Percentiles rank a stretch among this genome's conserved stretches.
Evolutionary conservation across 2,113 vertebrate genomes (phyloP).

Genomic region (Datnioides undecimradiatus): DNA sequence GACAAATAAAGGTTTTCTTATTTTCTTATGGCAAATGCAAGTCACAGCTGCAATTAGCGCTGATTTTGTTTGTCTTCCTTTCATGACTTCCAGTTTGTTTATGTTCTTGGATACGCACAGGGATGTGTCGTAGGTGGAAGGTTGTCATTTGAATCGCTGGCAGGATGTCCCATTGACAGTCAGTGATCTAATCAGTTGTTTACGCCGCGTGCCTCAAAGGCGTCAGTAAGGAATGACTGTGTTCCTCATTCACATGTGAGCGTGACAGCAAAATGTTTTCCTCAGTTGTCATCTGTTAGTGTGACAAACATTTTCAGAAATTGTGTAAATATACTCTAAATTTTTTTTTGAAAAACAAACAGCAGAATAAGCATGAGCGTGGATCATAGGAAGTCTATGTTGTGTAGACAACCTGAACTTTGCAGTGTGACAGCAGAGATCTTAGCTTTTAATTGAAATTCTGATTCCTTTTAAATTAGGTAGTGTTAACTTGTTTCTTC

Average conservation of each 20-base stretch:
- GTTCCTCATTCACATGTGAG: slow-evolving; percentile 49
- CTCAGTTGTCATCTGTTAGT: slow-evolving; percentile 6
- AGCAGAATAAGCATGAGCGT: not conserved
- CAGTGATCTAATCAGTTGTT: slow-evolving; percentile 81
- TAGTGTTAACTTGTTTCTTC: not conserved
- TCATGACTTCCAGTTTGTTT: slow-evolving; percentile 51
- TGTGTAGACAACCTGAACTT: not conserved
- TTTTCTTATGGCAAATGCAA: slow-evolving; percentile 23
- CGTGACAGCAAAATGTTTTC: slow-evolving; percentile 27
- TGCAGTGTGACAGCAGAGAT: not conserved
- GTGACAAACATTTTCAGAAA: not conserved
- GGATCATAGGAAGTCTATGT: not conserved
- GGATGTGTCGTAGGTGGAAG: slow-evolving; percentile 64
- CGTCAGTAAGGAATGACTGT: slow-evolving; percentile 57
- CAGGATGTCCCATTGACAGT: slow-evolving; percentile 77
- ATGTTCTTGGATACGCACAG: slow-evolving; percentile 56
- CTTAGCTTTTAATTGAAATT: not conserved
- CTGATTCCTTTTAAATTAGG: not conserved
- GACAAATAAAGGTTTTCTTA: too few relatives aligned
- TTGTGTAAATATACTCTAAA: not conserved
- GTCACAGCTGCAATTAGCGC: slow-evolving; percentile 56
- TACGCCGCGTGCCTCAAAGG: slow-evolving; percentile 57
- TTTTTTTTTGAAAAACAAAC: not conserved
- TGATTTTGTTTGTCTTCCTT: slow-evolving; percentile 80
- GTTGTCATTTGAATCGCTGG: slow-evolving; percentile 63